Percentiles rank a stretch among this genome's conserved stretches.
phyloP scores from a whole-genome alignment of 2,113 vertebrate species.

The Prunella fulvescens region DNA sequence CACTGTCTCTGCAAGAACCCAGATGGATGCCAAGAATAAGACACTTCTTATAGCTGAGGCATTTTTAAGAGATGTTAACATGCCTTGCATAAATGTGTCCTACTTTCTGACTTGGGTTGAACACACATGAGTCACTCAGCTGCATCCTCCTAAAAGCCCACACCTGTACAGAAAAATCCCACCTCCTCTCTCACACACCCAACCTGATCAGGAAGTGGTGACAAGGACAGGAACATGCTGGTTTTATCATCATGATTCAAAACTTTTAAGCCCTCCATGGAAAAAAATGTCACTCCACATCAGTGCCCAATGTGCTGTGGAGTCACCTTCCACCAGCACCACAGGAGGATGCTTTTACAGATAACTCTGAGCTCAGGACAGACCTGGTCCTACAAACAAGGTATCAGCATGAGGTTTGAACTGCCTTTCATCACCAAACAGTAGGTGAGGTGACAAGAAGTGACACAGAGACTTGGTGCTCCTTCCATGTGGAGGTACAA shows the following conservation, averaged over 20 bases:
- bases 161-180: background rate
- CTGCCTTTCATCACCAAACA: background rate
- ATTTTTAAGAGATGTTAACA: conserved; percentile 35
- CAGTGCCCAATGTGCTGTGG: rapidly evolving
- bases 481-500: background rate
- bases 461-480: rapidly evolving
- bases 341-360: background rate
- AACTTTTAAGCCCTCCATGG: background rate
- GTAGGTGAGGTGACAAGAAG: background rate
- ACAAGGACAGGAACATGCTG: background rate
- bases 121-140: background rate
- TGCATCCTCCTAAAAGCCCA: background rate
- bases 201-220: background rate
- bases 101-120: conserved; percentile 22
- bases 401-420: background rate
- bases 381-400: background rate
- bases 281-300: background rate
- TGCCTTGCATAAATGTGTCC: conserved; percentile 38
- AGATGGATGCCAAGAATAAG: conserved; percentile 59
- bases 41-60: conserved; percentile 29
- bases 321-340: background rate
- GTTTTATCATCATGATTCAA: background rate
- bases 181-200: background rate
- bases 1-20: conserved; percentile 5
- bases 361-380: background rate